phyloP scores from a whole-genome alignment of 1,140 invertebrate species.

The Drosophila simulans region DNA sequence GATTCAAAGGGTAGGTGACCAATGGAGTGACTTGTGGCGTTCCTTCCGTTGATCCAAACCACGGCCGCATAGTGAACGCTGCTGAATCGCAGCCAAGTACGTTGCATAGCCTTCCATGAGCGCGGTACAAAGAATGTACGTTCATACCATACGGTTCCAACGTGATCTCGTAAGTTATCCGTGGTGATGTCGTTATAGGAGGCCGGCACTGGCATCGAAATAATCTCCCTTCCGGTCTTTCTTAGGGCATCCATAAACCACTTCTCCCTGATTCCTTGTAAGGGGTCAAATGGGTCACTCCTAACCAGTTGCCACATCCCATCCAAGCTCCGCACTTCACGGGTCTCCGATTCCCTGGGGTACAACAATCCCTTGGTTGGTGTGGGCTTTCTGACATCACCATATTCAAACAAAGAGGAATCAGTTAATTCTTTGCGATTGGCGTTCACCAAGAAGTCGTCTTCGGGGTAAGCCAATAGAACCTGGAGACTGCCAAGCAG shows the following conservation, averaged over 20 bases:
- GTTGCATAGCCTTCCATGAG: constrained; percentile 88
- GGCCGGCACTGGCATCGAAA: constrained; percentile 96
- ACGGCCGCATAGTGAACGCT: constrained; percentile 94
- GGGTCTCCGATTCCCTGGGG: constrained; percentile 91
- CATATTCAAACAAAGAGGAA: constrained; percentile 38
- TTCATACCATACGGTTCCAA: constrained; percentile 98
- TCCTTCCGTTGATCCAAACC: constrained; percentile 95
- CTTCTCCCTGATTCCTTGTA: constrained; percentile 89
- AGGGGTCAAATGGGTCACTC: constrained; percentile 87
- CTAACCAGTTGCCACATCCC: constrained; percentile 95
- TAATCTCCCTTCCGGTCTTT: constrained; percentile 55
- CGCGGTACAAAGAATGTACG: constrained; percentile 90
- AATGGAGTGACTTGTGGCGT: constrained; percentile 92
- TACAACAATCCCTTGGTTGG: constrained; percentile 88
- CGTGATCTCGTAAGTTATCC: constrained; percentile 93
- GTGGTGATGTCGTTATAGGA: constrained; percentile 98
- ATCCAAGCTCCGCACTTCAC: constrained; percentile 91
- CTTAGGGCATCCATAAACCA: constrained; percentile 88
- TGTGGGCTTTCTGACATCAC: constrained; percentile 13
- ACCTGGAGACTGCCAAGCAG: not conserved
- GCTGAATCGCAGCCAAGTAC: constrained; percentile 94
- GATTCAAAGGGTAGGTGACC: constrained; percentile 97
- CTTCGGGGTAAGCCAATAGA: not conserved
- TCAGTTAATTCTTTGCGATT: not conserved
- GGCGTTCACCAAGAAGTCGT: not conserved